Percentiles rank a stretch among this genome's conserved stretches.
phyloP scores from a whole-genome alignment of 1,140 invertebrate species.

The Leptoteleia sp. region DNA sequence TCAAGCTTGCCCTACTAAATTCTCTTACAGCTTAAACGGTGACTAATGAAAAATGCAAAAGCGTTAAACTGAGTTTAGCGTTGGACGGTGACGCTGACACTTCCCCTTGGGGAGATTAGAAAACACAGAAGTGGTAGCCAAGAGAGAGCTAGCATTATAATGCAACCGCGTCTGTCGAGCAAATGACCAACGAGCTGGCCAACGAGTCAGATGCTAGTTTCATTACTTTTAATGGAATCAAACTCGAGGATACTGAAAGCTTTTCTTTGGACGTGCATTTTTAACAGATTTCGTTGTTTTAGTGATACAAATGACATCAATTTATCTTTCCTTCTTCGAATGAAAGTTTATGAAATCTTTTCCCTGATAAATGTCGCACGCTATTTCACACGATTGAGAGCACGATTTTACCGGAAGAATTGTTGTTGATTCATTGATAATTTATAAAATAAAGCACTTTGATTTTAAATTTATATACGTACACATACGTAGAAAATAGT shows the following conservation, averaged over 20 bases:
- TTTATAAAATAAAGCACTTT: no score
- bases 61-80: constrained; percentile 58
- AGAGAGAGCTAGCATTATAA: no score
- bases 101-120: constrained; percentile 55
- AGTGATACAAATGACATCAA: background rate
- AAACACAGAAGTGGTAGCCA: constrained; percentile 46
- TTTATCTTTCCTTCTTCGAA: background rate
- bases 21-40: constrained; percentile 29
- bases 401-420: no score
- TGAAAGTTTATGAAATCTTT: no score
- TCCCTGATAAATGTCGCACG: no score
- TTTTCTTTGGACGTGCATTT: constrained; percentile 10
- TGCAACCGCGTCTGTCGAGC: constrained; percentile 29
- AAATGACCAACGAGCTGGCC: constrained; percentile 50
- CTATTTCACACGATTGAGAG: no score
- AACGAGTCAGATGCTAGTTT: constrained; percentile 38
- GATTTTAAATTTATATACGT: no score
- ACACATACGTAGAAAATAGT: no score
- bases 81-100: constrained; percentile 40
- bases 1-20: constrained; percentile 21
- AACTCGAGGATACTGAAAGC: constrained; percentile 16
- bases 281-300: constrained; percentile 3
- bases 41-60: constrained; percentile 61
- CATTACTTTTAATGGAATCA: constrained; percentile 53
- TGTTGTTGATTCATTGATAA: no score